Base-by-base conservation (phyloP, 2,888 invertebrate species). In the Oscheius sp. region DNA sequence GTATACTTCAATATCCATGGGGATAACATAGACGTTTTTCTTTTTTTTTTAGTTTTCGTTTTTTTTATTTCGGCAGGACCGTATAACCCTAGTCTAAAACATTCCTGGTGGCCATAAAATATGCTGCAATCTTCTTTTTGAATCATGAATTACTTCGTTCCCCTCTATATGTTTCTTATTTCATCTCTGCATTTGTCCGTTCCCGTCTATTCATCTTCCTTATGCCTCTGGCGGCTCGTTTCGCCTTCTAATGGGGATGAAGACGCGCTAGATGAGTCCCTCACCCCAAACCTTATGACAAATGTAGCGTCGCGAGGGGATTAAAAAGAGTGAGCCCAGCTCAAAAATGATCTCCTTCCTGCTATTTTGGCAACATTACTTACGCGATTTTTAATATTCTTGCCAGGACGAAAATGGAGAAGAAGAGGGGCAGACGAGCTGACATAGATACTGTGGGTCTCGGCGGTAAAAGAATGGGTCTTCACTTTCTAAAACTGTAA, bases 391-490 rank as follows among this genome's bases (percentile, higher is more conserved):
- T 41, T 57, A 14, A 12, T 64, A 59, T 77, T 77, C 32, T 68
- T 68, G 45, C 77, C 77, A 20, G 77, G 68, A 22, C 62, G 62
- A 67, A 77, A 77, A 61, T 73, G 68, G 30, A 77, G 67, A 63
- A 77, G 57, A 17, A 77, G 61, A 1, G 73, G 67, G 32, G 71
- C 54, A 33, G 71, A 66, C 28, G 75, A 77, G 22, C 71, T 54
- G 54, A 70, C 57, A 56, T 75, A 75, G 50, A 75, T 30, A 36
- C 65, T 70, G 65, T 73, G 73, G 44, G 73, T 62, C 6, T 41
- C 61, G n/a, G 64, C 59, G 26, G 73, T 72, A 67, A 72, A 70
- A 67, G 70, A 72, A 44, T 74, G 71, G 20, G 71, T 67, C 38
- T 71, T 67, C 20, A 69, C 64, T 47, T 77, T 72, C 61, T 74